Conservation (phyloP, 2,797 vertebrate species). For the Malacoctenus gilli region DNA sequence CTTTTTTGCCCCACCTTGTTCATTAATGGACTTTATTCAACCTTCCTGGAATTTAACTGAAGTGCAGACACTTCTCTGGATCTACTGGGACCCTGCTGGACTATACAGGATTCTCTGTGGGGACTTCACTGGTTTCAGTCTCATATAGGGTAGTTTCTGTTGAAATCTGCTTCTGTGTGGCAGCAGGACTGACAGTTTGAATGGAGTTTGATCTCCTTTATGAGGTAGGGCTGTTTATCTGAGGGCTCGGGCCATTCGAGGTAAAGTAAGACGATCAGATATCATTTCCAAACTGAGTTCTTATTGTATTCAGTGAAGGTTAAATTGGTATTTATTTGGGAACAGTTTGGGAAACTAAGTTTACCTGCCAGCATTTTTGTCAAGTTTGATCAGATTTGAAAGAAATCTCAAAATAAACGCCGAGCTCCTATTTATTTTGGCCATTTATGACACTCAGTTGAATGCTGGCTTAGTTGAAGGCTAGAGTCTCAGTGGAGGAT, state of each 20-base stretch:
- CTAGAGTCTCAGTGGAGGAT: conserved; percentile 54
- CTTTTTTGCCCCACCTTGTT: conserved; percentile 13
- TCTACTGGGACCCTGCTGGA: conserved; percentile 34
- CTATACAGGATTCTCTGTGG: conserved; percentile 34
- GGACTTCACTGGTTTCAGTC: conserved; percentile 22
- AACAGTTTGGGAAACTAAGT: not conserved
- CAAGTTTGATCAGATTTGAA: not conserved
- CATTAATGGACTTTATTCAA: conserved; percentile 15
- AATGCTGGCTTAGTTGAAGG: conserved; percentile 53
- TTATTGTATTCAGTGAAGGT: conserved; percentile 14
- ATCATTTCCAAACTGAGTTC: conserved; percentile 5
- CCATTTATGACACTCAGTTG: conserved; percentile 26
- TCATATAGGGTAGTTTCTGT: conserved; percentile 3
- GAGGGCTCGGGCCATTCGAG: not conserved
- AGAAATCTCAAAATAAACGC: too few relatives aligned
- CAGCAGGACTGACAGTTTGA: conserved; percentile 31
- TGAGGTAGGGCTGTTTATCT: conserved; percentile 15
- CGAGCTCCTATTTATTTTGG: conserved; percentile 35
- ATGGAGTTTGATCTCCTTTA: conserved; percentile 40
- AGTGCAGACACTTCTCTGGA: conserved; percentile 22
- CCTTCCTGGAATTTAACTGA: conserved; percentile 3
- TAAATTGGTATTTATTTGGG: conserved; percentile 29
- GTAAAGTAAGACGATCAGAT: conserved; percentile 19
- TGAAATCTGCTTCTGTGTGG: conserved; percentile 15
- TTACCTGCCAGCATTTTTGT: not conserved